A percentile compares a stretch with the other conserved stretches of the same genome.
phyloP scores from a whole-genome alignment of 1,140 invertebrate genomes.

The Leucophenga varia region DNA sequence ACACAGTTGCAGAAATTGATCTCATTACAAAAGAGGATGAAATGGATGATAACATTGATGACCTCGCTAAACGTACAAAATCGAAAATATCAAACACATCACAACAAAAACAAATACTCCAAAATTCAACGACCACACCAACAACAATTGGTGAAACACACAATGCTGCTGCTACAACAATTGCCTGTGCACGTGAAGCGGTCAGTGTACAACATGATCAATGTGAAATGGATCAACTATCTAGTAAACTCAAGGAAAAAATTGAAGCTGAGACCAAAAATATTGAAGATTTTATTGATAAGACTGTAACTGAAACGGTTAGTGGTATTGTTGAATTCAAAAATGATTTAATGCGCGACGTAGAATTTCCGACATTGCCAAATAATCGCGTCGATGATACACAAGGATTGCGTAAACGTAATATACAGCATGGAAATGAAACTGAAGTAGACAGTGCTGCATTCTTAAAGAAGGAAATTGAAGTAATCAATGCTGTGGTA shows the following conservation, averaged over 20 bases:
- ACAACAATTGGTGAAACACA: slow-evolving; percentile 14
- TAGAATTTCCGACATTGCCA: slow-evolving; percentile 41
- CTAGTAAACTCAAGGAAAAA: slow-evolving; percentile 52
- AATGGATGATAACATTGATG: slow-evolving; percentile 16
- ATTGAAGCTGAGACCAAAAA: slow-evolving; percentile 54
- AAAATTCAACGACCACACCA: slow-evolving; percentile 18
- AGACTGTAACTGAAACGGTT: slow-evolving; percentile 55
- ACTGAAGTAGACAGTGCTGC: slow-evolving; percentile 32
- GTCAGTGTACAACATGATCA: slow-evolving; percentile 50
- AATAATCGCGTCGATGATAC: slow-evolving; percentile 12
- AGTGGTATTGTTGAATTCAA: slow-evolving; percentile 55
- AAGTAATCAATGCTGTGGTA: slow-evolving; percentile 53
- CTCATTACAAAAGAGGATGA: no score
- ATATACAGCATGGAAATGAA: slow-evolving; percentile 20
- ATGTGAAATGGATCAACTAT: slow-evolving; percentile 55
- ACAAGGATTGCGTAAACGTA: slow-evolving; percentile 35
- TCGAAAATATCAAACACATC: slow-evolving; percentile 18
- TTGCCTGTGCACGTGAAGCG: slow-evolving; percentile 36
- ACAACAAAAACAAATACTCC: slow-evolving; percentile 17
- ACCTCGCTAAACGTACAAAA: slow-evolving; percentile 38
- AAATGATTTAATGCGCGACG: slow-evolving; percentile 53
- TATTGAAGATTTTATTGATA: slow-evolving; percentile 57
- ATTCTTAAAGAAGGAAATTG: slow-evolving; percentile 54
- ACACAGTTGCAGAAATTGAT: background rate
- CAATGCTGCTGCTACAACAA: slow-evolving; percentile 27